Conservation (phyloP, 2,888 invertebrate species). For the Mesorhabditis belari region DNA sequence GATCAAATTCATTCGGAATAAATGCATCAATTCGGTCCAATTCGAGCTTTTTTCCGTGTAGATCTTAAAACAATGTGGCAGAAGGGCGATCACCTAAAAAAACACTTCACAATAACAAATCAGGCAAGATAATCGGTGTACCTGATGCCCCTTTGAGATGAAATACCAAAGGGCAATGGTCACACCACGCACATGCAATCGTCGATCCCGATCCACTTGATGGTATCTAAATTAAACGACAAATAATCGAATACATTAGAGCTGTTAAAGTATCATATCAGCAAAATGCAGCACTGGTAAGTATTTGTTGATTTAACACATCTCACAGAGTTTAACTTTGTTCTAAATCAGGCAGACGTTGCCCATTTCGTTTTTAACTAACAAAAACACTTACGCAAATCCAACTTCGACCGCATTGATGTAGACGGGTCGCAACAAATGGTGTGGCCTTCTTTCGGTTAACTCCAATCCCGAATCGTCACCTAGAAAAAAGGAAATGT, state of each 20-base stretch:
- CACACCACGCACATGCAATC: slow-evolving; percentile 30
- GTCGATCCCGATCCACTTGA: slow-evolving; percentile 23
- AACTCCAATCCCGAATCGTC: background rate
- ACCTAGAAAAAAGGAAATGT: background rate
- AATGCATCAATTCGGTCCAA: slow-evolving; percentile 28
- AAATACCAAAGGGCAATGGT: slow-evolving; percentile 40
- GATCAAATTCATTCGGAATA: slow-evolving; percentile 31
- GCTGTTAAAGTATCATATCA: too few species aligned
- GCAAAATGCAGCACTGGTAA: too few species aligned
- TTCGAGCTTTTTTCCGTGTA: slow-evolving; percentile 32
- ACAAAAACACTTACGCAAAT: slow-evolving; percentile 30
- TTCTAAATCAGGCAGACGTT: too few species aligned
- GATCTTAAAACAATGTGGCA: slow-evolving; percentile 37
- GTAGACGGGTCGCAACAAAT: slow-evolving; percentile 25
- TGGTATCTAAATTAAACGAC: slow-evolving; percentile 5
- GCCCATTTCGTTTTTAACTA: too few species aligned
- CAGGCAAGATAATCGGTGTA: background rate
- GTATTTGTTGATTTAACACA: too few species aligned
- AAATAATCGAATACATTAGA: too few species aligned
- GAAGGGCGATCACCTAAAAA: slow-evolving; percentile 24
- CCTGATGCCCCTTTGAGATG: slow-evolving; percentile 33
- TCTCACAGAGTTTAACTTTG: too few species aligned
- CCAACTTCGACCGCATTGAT: slow-evolving; percentile 38
- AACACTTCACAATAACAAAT: background rate
- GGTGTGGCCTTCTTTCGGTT: background rate